Evolutionary conservation across 2,113 vertebrate species (phyloP), one percentile per base, ranked within the genome.

Genomic region (Engraulis encrasicolus): DNA sequence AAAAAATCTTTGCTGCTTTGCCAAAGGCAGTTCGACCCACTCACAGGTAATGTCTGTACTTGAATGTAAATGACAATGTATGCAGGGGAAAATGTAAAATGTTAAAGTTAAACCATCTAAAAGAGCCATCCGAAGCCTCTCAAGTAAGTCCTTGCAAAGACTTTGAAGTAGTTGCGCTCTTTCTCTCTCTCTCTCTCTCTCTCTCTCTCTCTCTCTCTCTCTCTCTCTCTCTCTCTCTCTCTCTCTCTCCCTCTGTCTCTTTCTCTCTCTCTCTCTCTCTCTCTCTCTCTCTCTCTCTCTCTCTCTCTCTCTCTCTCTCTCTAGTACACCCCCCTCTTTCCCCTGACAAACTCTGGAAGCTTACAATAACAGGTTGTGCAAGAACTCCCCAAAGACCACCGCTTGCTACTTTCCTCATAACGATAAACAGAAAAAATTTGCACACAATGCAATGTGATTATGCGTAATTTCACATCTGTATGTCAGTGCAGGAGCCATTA

Each of bases 351-450:
- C 23, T 66, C 58, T 66, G 58, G 58, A 66, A 66, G 14, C 58
- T 66, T 66, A 23, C 7, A 66, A 66, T 23, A 31, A 14, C 66
- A 86, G 34, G 81, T 89, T 89, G 78, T 58, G 37, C 80, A 89
- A 88, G 54, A 37, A 50, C 45, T 86, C 87, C 86, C 86, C n/a
- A 6, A 77, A 58, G 88, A 38, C 78, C 81, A n/a, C 81, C 66
- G 90, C 91, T 91, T 89, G 71, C 20, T 58, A 31, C 50, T 82
- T 87, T 45, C 49, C 85, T 36, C 38, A 81, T 82, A 61, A 74
- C 87, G 86, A 91, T 92, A 85, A 89, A 87, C 71, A 83, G 14
- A 38, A 82, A 90, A n/a, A 92, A 86, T 87, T 78, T 92, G 80
- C 80, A 83, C 87, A 88, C 48, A 50, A 54, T 80, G 81, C 83